These are phyloP conservation scores for Nasua narica DNA, from an alignment of 2,797 vertebrate species.

Conservation along the genomic window DNA sequence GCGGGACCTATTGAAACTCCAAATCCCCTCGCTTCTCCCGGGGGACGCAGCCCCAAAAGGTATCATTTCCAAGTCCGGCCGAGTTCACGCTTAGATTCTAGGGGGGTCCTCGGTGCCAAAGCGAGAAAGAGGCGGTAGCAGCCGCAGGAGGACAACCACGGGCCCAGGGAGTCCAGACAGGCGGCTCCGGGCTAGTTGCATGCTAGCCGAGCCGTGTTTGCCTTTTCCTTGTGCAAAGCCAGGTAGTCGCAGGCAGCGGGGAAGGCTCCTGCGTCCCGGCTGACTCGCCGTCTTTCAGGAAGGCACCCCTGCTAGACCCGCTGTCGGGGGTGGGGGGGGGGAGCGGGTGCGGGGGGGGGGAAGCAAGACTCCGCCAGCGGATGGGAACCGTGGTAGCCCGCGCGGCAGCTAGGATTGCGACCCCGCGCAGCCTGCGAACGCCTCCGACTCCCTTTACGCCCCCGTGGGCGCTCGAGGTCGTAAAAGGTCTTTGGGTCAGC, in stretches of 20 bases:
- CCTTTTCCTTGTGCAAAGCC: background rate
- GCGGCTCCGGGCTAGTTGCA: background rate
- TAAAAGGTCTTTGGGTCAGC: background rate
- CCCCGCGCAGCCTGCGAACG: background rate
- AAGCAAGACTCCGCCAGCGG: background rate
- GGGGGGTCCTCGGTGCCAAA: background rate
- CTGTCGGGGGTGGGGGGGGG: background rate
- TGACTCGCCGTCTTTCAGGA: background rate
- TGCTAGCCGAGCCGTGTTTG: background rate
- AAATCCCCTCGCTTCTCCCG: background rate
- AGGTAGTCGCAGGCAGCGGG: background rate
- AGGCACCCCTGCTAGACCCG: background rate
- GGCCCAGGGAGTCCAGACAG: background rate
- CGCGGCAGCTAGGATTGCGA: background rate
- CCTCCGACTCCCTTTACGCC: background rate
- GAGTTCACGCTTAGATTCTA: background rate
- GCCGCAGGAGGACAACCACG: background rate
- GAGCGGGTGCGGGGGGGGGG: too few relatives aligned
- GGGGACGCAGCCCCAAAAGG: background rate
- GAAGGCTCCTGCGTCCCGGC: background rate
- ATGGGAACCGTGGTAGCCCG: background rate
- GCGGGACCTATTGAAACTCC: background rate
- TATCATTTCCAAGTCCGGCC: background rate
- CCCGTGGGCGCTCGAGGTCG: background rate
- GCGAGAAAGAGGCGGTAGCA: background rate